A percentile compares a stretch with the other conserved stretches of the same genome.
phyloP scores from a whole-genome alignment of 2,113 vertebrate genomes.

The Pithys albifrons region DNA sequence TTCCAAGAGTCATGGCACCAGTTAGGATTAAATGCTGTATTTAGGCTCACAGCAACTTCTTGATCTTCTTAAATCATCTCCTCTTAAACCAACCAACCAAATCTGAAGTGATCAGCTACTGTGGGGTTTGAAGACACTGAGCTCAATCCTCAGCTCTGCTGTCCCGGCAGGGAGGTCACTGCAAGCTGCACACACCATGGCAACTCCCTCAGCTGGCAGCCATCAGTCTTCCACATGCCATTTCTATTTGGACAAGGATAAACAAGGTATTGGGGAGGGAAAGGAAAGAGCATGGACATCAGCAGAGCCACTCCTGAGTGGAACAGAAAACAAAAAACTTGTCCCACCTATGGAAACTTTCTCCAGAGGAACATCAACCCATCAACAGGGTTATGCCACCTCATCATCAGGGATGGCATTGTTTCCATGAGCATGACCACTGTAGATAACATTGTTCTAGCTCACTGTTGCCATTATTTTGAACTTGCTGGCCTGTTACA shows the following conservation, averaged over 20 bases:
- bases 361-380: background rate
- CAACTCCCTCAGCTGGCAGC: background rate
- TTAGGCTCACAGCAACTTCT: background rate
- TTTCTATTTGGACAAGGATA: background rate
- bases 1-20: background rate
- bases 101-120: background rate
- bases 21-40: background rate
- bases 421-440: background rate
- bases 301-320: background rate
- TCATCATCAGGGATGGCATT: background rate
- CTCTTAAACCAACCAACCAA: background rate
- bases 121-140: background rate
- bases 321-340: slow-evolving; percentile 12
- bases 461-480: background rate
- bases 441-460: background rate
- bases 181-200: background rate
- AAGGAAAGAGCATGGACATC: background rate
- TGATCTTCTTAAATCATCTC: background rate
- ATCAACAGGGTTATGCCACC: background rate
- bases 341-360: background rate
- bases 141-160: background rate
- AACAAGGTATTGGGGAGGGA: background rate
- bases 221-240: background rate
- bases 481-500: background rate
- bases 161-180: background rate